Base-by-base conservation (phyloP, 2,797 vertebrate genomes). In the Coracias cyanogaster region DNA sequence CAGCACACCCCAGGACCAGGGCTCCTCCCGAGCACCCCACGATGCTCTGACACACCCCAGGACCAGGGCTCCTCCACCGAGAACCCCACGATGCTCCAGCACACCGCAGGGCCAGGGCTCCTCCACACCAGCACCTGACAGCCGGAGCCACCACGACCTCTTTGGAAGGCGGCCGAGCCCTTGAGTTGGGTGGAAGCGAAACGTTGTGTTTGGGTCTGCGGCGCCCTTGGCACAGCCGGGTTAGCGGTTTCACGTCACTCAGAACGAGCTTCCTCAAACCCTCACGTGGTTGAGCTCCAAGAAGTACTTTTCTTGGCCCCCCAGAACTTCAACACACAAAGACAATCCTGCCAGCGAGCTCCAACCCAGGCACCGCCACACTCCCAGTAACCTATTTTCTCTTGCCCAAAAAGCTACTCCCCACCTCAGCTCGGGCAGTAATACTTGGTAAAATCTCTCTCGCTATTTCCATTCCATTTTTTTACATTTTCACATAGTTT, bases 381-480 rank as follows among this genome's bases (percentile, higher is more conserved):
- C 3, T 4, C 64, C 25, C 3, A 2, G 19, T 26, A 46, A 29
- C 33, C 20, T 39, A 10, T 55, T 51, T 71, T 21, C 37, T 29
- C 29, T 46, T 54, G 21, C 37, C 71, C 72, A 4, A 33, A 61
- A 49, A 19, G 18, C 66, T 58, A 10, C 79, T 8, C 11, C 26
- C 43, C 29, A 1, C 52, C 35, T 35, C 41, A 45, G 21, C 45
- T 21, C 6, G 5, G 24, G 11, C 37, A 64, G 43, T 9, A 17
- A 2, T 15, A 54, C 13, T 25, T n/a, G 33, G 4, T 8, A 51
- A 43, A 67, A 78, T 20, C 51, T 80, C 41, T 80, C 33, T 31
- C 2, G 0, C 29, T 17, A 13, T 49, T 35, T 24, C 18, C 15
- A 4, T 22, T 25, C 5, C 11, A 0, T 45, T 28, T 22, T 43